A percentile compares a stretch with the other conserved stretches of the same genome.
Evolutionary conservation across 2,888 invertebrate species (phyloP).

Genomic region (Macroteleia sp.): DNA sequence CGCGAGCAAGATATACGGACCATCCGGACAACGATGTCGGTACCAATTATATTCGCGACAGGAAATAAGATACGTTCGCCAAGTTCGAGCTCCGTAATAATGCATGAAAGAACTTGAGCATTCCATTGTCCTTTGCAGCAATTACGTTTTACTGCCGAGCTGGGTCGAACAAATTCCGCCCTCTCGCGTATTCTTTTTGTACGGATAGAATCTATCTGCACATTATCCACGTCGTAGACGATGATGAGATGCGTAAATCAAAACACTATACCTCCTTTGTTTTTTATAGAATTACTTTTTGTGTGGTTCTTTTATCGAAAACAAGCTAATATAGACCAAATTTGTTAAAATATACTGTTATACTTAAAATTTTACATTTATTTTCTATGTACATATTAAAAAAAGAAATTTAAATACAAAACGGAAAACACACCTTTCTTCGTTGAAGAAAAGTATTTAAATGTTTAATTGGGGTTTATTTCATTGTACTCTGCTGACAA

Average conservation of each 20-base stretch:
- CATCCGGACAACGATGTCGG: slow-evolving; percentile 54
- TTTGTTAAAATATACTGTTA: too few species aligned
- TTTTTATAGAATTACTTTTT: slow-evolving; percentile 3
- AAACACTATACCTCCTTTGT: slow-evolving; percentile 13
- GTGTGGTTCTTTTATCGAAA: too few species aligned
- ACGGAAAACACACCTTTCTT: too few species aligned
- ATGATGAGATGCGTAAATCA: slow-evolving; percentile 64
- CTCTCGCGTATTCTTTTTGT: slow-evolving; percentile 56
- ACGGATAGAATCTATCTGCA: slow-evolving; percentile 47
- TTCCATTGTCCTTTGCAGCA: slow-evolving; percentile 64
- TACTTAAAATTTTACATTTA: too few species aligned
- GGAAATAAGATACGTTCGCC: slow-evolving; percentile 62
- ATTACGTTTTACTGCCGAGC: slow-evolving; percentile 62
- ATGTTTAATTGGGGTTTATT: slow-evolving; percentile 8
- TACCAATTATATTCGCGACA: slow-evolving; percentile 64
- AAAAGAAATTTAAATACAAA: too few species aligned
- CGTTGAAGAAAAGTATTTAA: too few species aligned
- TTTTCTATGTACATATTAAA: too few species aligned
- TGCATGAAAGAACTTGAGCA: slow-evolving; percentile 63
- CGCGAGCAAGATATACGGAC: slow-evolving; percentile 54
- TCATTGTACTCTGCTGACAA: slow-evolving; percentile 19
- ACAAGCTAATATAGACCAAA: too few species aligned
- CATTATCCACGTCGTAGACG: slow-evolving; percentile 44
- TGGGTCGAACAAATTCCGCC: slow-evolving; percentile 63
- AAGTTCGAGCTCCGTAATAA: slow-evolving; percentile 58